These are phyloP conservation scores for Chrysolina oricalcia DNA, from an alignment of 2,888 invertebrate genomes.

Conservation along the genomic window DNA sequence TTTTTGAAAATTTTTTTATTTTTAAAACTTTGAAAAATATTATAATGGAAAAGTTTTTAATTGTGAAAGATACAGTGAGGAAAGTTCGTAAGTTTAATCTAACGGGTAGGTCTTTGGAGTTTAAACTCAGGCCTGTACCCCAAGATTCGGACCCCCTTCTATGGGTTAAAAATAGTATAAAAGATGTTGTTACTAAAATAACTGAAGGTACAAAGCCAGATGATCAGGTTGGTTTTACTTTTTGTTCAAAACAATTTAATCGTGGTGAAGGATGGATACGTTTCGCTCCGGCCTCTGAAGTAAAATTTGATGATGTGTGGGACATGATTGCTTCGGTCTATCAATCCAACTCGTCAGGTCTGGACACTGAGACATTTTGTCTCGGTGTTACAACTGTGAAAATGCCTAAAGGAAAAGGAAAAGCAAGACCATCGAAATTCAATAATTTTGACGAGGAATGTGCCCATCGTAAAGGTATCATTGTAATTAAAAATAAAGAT, in stretches of 20 bases:
- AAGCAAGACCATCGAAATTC: too few species aligned
- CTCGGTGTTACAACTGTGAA: too few species aligned
- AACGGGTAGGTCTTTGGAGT: constrained; percentile 27
- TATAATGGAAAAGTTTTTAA: constrained; percentile 35
- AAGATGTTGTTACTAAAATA: constrained; percentile 14
- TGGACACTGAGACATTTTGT: too few species aligned
- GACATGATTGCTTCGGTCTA: neutral
- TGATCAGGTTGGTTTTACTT: too few species aligned
- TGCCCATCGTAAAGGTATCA: constrained; percentile 30
- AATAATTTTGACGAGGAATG: too few species aligned
- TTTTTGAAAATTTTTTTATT: neutral
- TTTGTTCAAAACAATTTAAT: constrained; percentile 11
- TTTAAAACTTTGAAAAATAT: neutral
- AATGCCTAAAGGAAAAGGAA: too few species aligned
- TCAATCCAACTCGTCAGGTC: too few species aligned
- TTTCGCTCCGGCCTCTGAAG: neutral
- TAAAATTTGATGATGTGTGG: constrained; percentile 42
- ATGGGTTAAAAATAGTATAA: too few species aligned
- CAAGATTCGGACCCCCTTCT: too few species aligned
- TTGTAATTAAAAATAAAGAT: constrained; percentile 45
- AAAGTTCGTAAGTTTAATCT: constrained; percentile 31
- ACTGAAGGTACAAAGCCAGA: too few species aligned
- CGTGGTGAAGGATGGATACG: neutral
- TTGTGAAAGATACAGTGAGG: constrained; percentile 23
- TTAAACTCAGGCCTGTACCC: constrained; percentile 33